Evolutionary conservation across 2,888 invertebrate genomes (phyloP).

Genomic region (Byasa hedistus): DNA sequence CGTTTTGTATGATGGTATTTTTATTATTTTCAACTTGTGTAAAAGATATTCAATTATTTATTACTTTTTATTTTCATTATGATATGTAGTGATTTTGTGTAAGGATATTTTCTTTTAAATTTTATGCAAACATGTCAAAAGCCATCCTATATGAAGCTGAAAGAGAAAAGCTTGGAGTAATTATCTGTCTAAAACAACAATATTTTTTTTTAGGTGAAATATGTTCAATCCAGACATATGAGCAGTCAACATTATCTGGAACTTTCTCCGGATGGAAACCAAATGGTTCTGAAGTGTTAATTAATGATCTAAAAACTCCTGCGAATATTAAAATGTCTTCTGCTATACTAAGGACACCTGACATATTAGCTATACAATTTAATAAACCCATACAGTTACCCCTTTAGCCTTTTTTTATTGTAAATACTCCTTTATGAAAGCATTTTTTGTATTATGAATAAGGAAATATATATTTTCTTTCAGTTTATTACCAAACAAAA

Average conservation of each 20-base stretch:
- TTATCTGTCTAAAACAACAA: neutral
- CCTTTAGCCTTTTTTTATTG: slow-evolving; percentile 3
- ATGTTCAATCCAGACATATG: slow-evolving; percentile 63
- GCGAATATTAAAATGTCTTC: slow-evolving; percentile 49
- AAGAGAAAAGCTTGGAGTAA: no score
- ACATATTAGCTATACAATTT: slow-evolving; percentile 61
- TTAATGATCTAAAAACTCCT: slow-evolving; percentile 59
- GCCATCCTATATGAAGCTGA: no score
- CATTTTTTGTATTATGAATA: no score
- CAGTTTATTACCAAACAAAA: no score
- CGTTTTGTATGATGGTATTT: no score
- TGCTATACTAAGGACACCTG: slow-evolving; percentile 59
- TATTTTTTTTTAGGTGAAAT: slow-evolving; percentile 48
- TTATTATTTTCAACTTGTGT: no score
- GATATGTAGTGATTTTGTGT: no score
- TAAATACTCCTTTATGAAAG: neutral
- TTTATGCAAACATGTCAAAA: no score
- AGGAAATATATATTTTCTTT: no score
- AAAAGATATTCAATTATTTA: no score
- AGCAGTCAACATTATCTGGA: slow-evolving; percentile 54
- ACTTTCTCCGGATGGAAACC: slow-evolving; percentile 61
- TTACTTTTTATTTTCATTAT: no score
- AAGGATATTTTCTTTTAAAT: no score
- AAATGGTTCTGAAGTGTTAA: slow-evolving; percentile 57
- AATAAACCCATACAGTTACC: slow-evolving; percentile 40